Conservation (phyloP, 2,113 vertebrate genomes). For the Oncorhynchus clarkii region DNA sequence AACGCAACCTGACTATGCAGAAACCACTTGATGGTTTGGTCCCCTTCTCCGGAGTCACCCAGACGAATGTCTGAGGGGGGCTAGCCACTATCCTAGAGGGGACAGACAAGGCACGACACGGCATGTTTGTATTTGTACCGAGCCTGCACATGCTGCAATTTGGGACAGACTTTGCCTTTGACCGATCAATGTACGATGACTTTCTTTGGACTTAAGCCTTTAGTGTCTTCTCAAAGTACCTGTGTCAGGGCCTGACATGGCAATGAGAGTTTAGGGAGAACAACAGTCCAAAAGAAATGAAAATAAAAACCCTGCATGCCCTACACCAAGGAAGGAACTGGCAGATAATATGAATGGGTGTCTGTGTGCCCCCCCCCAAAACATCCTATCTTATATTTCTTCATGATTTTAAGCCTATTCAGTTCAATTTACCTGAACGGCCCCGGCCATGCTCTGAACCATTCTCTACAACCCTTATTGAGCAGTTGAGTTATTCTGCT, state of each 20-base stretch:
- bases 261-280: conserved; percentile 4
- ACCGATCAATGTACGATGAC: conserved; percentile 64
- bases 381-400: background rate
- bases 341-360: too few relatives aligned
- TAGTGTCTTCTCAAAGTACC: conserved; percentile 66
- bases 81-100: conserved; percentile 42
- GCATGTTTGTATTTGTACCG: conserved; percentile 55
- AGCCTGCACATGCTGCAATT: conserved; percentile 52
- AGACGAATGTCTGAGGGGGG: conserved; percentile 30
- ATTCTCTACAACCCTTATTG: background rate
- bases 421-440: background rate
- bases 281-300: background rate
- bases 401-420: background rate
- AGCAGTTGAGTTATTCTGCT: background rate
- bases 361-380: background rate
- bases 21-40: conserved; percentile 69
- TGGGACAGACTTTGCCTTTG: conserved; percentile 49
- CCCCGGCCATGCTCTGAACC: background rate
- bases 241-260: conserved; percentile 17
- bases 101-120: conserved; percentile 17
- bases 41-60: conserved; percentile 12
- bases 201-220: conserved; percentile 61
- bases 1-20: conserved; percentile 78
- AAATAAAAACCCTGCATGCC: background rate
- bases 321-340: background rate